Percentiles rank a stretch among this genome's conserved stretches.
Evolutionary conservation across 2,113 vertebrate species (phyloP).

Genomic region (Rhizomys pruinosus): DNA sequence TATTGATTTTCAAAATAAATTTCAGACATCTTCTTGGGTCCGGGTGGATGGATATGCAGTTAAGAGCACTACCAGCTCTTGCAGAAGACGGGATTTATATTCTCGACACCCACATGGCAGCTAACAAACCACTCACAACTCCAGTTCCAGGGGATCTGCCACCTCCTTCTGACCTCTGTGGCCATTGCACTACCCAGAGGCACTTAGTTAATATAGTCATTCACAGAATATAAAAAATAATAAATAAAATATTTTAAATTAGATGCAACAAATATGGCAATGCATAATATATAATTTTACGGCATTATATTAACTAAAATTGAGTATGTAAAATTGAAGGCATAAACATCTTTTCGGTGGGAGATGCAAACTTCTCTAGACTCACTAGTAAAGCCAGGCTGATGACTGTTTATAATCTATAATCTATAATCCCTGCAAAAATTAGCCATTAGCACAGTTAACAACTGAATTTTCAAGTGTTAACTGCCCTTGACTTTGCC

Average conservation of each 20-base stretch:
- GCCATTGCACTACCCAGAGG: too few relatives aligned
- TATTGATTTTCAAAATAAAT: not conserved
- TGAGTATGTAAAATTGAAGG: constrained; percentile 55
- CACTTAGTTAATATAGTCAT: not conserved
- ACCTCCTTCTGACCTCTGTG: too few relatives aligned
- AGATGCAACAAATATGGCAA: constrained; percentile 28
- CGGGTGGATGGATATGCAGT: too few relatives aligned
- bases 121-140: too few relatives aligned
- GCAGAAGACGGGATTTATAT: too few relatives aligned
- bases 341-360: constrained; percentile 65
- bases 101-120: too few relatives aligned
- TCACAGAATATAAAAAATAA: not conserved
- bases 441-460: constrained; percentile 87
- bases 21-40: not conserved
- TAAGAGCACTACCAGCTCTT: too few relatives aligned
- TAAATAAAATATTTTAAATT: not conserved
- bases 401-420: constrained; percentile 86
- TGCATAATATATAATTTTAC: constrained; percentile 55
- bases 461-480: constrained; percentile 86
- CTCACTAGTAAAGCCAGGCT: constrained; percentile 80
- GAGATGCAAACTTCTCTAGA: constrained; percentile 77
- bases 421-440: constrained; percentile 84
- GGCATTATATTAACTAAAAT: constrained; percentile 79
- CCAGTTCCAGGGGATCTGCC: too few relatives aligned
- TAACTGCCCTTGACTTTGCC: constrained; percentile 85